Percentiles rank a stretch among this genome's conserved stretches.
Evolutionary conservation across 2,888 invertebrate genomes (phyloP).

Genomic region (Pseudanteris insignis): DNA sequence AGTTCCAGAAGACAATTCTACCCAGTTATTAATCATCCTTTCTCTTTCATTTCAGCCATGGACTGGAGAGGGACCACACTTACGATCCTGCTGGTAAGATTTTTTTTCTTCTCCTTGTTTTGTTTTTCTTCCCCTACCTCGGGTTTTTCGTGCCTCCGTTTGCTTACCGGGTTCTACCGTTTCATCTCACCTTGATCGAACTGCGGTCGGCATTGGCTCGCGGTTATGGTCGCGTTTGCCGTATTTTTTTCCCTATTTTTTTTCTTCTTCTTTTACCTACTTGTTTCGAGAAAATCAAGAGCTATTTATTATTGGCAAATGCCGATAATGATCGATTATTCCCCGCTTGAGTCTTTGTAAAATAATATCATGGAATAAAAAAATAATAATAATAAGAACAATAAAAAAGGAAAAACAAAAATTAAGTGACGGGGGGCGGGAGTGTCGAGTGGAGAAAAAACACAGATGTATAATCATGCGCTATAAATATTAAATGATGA

Average conservation of each 20-base stretch:
- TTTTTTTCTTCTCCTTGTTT: slow-evolving; percentile 6
- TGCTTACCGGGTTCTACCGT: slow-evolving; percentile 20
- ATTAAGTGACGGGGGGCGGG: no score
- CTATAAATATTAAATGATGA: no score
- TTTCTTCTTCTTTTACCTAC: slow-evolving; percentile 9
- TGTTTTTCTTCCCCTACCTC: no score
- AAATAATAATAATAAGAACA: not conserved
- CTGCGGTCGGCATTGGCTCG: slow-evolving; percentile 36
- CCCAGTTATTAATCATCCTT: slow-evolving; percentile 63
- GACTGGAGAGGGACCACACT: slow-evolving; percentile 58
- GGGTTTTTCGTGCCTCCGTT: slow-evolving; percentile 16
- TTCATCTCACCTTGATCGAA: slow-evolving; percentile 34
- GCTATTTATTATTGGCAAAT: slow-evolving; percentile 19
- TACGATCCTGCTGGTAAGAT: slow-evolving; percentile 60
- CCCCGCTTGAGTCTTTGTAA: not conserved
- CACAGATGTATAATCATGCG: no score
- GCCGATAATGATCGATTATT: slow-evolving; percentile 12
- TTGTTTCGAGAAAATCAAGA: slow-evolving; percentile 21
- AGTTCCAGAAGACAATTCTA: slow-evolving; percentile 49
- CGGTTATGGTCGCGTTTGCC: slow-evolving; percentile 31
- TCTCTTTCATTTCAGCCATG: slow-evolving; percentile 65
- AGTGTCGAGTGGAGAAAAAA: no score
- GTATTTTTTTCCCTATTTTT: slow-evolving; percentile 24
- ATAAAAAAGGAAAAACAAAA: not conserved
- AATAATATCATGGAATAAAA: slow-evolving; percentile 1